These are phyloP conservation scores for Indicator maculatus DNA, from an alignment of 2,113 vertebrate genomes.

Conservation along the genomic window DNA sequence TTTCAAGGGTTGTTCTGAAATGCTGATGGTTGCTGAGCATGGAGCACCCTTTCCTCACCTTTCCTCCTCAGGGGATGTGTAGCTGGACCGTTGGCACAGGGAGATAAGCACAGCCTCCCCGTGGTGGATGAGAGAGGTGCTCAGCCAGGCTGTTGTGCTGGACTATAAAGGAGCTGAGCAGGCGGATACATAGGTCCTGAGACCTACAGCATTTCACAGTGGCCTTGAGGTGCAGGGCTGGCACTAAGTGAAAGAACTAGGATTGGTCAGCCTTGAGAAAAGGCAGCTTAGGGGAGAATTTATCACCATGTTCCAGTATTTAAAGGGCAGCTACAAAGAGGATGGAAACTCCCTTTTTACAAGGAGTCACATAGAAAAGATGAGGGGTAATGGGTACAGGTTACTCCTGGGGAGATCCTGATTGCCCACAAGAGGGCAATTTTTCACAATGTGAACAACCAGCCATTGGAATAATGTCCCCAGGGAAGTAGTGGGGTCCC, in stretches of 20 bases:
- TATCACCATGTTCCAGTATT: no score
- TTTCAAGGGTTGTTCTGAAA: neutral
- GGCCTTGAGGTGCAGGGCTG: neutral
- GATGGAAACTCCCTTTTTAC: no score
- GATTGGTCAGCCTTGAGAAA: neutral
- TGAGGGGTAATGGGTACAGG: neutral
- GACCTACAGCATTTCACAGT: neutral
- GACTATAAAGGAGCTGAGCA: neutral
- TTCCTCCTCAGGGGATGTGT: rapidly evolving
- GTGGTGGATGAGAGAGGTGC: neutral
- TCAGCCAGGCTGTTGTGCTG: neutral
- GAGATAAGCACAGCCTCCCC: neutral
- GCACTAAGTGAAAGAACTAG: neutral
- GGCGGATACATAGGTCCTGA: neutral
- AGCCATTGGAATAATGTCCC: neutral
- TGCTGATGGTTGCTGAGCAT: neutral
- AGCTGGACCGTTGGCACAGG: rapidly evolving
- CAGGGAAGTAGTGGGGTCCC: no score
- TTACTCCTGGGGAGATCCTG: neutral
- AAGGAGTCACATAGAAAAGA: no score
- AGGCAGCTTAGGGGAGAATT: no score
- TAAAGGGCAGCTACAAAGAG: no score
- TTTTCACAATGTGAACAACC: neutral
- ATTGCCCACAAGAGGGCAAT: neutral
- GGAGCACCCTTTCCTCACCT: neutral